Evolutionary conservation across 2,888 invertebrate species (phyloP).

Genomic region (Notodonta dromedarius): DNA sequence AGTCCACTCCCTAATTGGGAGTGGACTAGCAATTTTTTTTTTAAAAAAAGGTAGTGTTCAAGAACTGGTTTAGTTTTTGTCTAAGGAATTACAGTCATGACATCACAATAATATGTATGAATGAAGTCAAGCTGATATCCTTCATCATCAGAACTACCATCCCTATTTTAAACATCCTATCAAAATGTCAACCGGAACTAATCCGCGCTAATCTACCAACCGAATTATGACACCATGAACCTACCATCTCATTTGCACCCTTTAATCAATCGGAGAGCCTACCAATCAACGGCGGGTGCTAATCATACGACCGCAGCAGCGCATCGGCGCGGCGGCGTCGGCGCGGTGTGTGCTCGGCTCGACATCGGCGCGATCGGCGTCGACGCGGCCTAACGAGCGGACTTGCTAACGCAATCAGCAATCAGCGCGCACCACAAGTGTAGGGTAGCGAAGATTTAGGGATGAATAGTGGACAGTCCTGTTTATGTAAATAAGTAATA

Average conservation of each 20-base stretch:
- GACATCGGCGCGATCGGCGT: constrained; percentile 11
- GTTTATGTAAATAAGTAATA: background rate
- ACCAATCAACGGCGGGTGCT: constrained; percentile 36
- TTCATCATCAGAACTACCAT: too few species aligned
- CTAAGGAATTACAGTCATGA: too few species aligned
- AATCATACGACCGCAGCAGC: constrained; percentile 22
- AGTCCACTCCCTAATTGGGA: too few species aligned
- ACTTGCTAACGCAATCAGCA: constrained; percentile 59
- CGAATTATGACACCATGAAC: background rate
- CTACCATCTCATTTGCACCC: constrained; percentile 5
- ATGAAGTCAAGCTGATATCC: too few species aligned
- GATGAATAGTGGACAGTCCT: background rate
- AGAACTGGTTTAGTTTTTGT: too few species aligned
- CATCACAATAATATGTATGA: too few species aligned
- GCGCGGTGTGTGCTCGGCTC: constrained; percentile 12
- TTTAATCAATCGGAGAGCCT: constrained; percentile 33
- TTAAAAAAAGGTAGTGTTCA: too few species aligned
- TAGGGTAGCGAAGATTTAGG: constrained; percentile 13
- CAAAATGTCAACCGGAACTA: background rate
- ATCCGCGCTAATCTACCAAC: background rate
- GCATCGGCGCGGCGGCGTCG: constrained; percentile 14
- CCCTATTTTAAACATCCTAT: background rate
- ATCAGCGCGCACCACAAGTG: constrained; percentile 40
- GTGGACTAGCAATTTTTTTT: too few species aligned
- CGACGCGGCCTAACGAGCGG: constrained; percentile 46